Percentiles rank a stretch among this genome's conserved stretches.
These are phyloP conservation scores for Lucilia cuprina DNA, from an alignment of 1,140 invertebrate species.

Conservation along the genomic window DNA sequence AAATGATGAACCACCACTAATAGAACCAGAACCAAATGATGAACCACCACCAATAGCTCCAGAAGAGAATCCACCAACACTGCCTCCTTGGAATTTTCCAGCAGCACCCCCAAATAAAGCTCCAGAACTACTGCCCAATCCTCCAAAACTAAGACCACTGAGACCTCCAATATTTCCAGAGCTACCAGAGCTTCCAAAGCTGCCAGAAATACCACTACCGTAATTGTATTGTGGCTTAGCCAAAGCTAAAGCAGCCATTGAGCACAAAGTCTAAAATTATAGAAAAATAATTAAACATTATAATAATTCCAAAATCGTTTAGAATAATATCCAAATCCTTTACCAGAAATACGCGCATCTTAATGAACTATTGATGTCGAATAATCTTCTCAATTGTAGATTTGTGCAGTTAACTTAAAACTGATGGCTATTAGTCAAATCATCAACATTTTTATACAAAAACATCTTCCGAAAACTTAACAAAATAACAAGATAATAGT, in stretches of 20 bases:
- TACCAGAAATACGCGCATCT: slow-evolving; percentile 59
- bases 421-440: slow-evolving; percentile 50
- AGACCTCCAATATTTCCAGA: not conserved
- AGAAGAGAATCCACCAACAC: slow-evolving; percentile 2
- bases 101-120: not conserved
- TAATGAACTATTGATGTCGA: not conserved
- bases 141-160: not conserved
- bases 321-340: slow-evolving; percentile 29
- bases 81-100: not conserved
- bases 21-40: not conserved
- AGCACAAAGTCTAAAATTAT: slow-evolving; percentile 47
- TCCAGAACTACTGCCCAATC: not conserved
- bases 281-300: not conserved
- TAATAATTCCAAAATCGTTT: not conserved
- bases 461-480: slow-evolving; percentile 7
- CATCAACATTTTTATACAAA: slow-evolving; percentile 52
- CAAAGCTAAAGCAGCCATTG: slow-evolving; percentile 44
- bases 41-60: not conserved
- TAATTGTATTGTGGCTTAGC: slow-evolving; percentile 59
- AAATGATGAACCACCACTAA: not conserved
- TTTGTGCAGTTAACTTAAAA: slow-evolving; percentile 44
- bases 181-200: not conserved
- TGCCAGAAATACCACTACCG: slow-evolving; percentile 49
- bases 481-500: not conserved
- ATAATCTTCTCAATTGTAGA: slow-evolving; percentile 25